Conservation (phyloP, 2,888 invertebrate species). For the Nephrocerus scutellatus region DNA sequence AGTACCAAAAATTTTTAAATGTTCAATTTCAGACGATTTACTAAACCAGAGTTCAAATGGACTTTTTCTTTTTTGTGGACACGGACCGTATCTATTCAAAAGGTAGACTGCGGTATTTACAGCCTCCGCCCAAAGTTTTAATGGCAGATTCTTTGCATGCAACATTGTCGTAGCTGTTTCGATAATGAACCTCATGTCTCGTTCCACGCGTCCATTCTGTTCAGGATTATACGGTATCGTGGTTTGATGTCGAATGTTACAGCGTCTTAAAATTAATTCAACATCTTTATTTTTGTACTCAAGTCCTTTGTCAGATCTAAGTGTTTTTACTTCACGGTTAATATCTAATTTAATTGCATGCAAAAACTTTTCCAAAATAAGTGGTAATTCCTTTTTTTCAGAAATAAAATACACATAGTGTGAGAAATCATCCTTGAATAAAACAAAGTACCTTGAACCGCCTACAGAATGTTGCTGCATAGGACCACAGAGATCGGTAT, state of each 20-base stretch:
- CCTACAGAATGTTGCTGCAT: too few species aligned
- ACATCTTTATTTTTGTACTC: slow-evolving; percentile 26
- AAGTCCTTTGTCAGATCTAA: slow-evolving; percentile 26
- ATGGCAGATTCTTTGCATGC: slow-evolving; percentile 20
- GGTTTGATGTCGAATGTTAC: too few species aligned
- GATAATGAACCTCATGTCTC: slow-evolving; percentile 35
- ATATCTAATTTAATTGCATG: too few species aligned
- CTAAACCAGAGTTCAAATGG: slow-evolving; percentile 27
- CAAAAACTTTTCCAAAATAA: too few species aligned
- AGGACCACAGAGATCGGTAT: too few species aligned
- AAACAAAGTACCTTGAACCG: too few species aligned
- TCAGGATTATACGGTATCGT: slow-evolving; percentile 34
- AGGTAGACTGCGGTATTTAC: slow-evolving; percentile 35
- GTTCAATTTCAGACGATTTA: slow-evolving; percentile 1
- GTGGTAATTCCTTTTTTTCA: too few species aligned
- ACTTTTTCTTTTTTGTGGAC: slow-evolving; percentile 20
- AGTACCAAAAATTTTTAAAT: slow-evolving; percentile 12
- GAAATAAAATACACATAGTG: too few species aligned
- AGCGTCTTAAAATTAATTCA: slow-evolving; percentile 19
- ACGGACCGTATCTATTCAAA: slow-evolving; percentile 31
- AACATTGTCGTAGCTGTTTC: slow-evolving; percentile 30
- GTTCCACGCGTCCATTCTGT: slow-evolving; percentile 36
- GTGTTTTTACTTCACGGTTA: too few species aligned
- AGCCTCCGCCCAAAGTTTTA: slow-evolving; percentile 39
- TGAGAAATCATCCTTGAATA: too few species aligned